A percentile compares a stretch with the other conserved stretches of the same genome.
Evolutionary conservation across 2,888 invertebrate species (phyloP).

Genomic region (Heliconius aoede): DNA sequence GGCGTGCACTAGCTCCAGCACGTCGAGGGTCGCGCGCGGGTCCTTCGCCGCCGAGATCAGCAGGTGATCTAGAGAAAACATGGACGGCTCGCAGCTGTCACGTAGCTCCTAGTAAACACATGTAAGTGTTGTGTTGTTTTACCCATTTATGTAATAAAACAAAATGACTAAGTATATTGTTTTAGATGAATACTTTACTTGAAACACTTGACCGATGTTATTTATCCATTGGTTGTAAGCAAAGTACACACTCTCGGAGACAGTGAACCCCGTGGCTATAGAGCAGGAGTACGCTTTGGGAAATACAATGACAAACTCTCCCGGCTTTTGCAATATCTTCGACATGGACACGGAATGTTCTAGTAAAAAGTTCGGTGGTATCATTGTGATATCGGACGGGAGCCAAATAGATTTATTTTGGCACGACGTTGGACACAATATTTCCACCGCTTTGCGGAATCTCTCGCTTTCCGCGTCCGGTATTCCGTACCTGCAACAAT

Average conservation of each 20-base stretch:
- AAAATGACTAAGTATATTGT: not conserved
- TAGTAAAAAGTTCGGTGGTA: conserved; percentile 91
- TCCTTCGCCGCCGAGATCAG: conserved; percentile 90
- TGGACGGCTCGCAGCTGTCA: conserved; percentile 93
- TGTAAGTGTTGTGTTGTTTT: too few species aligned
- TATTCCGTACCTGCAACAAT: conserved; percentile 87
- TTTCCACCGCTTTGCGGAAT: conserved; percentile 90
- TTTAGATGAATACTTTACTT: conserved; percentile 71
- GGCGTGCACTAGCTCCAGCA: conserved; percentile 86
- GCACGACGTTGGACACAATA: conserved; percentile 91
- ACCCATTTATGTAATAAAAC: not conserved
- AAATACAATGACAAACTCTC: conserved; percentile 95
- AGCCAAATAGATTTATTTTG: conserved; percentile 94
- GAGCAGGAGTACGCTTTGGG: conserved; percentile 94
- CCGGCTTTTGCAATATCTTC: conserved; percentile 91
- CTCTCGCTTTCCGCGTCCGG: conserved; percentile 89
- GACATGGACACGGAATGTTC: conserved; percentile 91
- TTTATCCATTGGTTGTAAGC: conserved; percentile 92
- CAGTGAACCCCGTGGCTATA: conserved; percentile 93
- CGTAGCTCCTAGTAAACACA: conserved; percentile 86
- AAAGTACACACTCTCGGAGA: conserved; percentile 96
- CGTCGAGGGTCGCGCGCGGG: conserved; percentile 84
- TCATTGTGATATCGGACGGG: conserved; percentile 96
- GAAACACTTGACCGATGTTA: conserved; percentile 88
- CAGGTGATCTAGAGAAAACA: conserved; percentile 93